Evolutionary conservation across 1,140 invertebrate species (phyloP), one percentile per base, ranked within the genome.

Genomic region (Ditylenchus dipsaci): DNA sequence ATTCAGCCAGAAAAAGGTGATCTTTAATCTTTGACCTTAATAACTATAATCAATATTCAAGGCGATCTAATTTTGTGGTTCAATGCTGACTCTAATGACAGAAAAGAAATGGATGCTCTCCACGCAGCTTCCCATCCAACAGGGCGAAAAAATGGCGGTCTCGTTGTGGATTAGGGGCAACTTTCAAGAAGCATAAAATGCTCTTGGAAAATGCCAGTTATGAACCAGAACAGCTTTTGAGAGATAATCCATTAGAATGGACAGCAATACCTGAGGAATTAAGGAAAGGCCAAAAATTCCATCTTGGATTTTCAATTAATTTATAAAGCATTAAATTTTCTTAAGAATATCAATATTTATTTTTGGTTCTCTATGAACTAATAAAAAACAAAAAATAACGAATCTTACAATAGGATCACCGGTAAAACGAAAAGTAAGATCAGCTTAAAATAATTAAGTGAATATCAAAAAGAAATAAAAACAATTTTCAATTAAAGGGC

Each of bases 101-200:
- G 15, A 11, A 26, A 43, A 7, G 74, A 76, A 61, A 17, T 62
- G 17, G 26, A 74, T 26, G 26, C 67, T 29, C 27, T 78, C 1
- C 77, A 78, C 29, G 79, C 76, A 17, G 76, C 77, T 3, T 62
- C 79, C 77, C 23, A 76, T 78, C 38, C 42, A 70, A 49, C 33
- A 75, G 26, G 77, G 77, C 23, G 63, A 58, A 57, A 78, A 78
- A 62, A 76, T 78, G 13, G 77, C 76, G 49, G 72, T 78, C 3
- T 72, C 76, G 15, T 59, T 78, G 49, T 78, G 77, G 77, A 71
- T 78, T 0, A 68, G 76, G 13, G 76, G 72, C 63, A 76, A 76
- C 59, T 76, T 76, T 62, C 65, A 71, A 59, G 47, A 71, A 23
- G 17, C 23, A 45, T 71, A 13, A 73, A 71, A 33, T 71, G 69